Evolutionary conservation across 2,888 invertebrate genomes (phyloP).

Genomic region (Andrena hattorfiana): DNA sequence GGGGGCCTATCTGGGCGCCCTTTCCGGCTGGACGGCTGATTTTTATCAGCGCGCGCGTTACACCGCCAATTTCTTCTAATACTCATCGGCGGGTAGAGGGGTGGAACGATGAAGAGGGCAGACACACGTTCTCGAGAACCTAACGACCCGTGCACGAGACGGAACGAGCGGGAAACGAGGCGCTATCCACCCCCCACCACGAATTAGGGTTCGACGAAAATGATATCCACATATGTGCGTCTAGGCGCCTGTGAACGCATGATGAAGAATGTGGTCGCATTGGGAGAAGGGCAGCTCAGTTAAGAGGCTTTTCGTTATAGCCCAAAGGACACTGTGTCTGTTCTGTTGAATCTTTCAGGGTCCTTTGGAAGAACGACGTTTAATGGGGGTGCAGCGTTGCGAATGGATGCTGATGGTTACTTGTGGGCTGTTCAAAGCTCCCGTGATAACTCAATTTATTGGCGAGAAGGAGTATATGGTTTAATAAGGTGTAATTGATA

Average conservation of each 20-base stretch:
- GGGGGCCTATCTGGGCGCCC: slow-evolving; percentile 60
- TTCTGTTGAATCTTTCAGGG: not conserved
- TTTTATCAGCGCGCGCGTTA: slow-evolving; percentile 70
- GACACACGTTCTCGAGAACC: slow-evolving; percentile 52
- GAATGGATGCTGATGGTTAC: not conserved
- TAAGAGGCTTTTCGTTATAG: slow-evolving; percentile 11
- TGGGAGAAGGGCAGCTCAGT: slow-evolving; percentile 4
- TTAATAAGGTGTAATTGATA: no score
- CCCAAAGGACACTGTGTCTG: not conserved
- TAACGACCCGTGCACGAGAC: slow-evolving; percentile 59
- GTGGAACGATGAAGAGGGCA: slow-evolving; percentile 19
- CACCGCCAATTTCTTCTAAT: slow-evolving; percentile 67
- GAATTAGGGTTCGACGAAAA: slow-evolving; percentile 54
- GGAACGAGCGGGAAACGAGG: slow-evolving; percentile 34
- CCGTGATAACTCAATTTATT: no score
- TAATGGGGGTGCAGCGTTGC: not conserved
- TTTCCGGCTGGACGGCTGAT: slow-evolving; percentile 74
- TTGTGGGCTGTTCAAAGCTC: no score
- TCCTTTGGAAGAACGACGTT: not conserved
- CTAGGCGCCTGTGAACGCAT: slow-evolving; percentile 7
- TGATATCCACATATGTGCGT: slow-evolving; percentile 40
- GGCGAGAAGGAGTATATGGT: no score
- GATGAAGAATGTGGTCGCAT: slow-evolving; percentile 52
- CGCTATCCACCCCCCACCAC: not conserved
- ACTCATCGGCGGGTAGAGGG: slow-evolving; percentile 49